These are phyloP conservation scores for Ceratina australensis DNA, from an alignment of 1,140 invertebrate species.

Conservation along the genomic window DNA sequence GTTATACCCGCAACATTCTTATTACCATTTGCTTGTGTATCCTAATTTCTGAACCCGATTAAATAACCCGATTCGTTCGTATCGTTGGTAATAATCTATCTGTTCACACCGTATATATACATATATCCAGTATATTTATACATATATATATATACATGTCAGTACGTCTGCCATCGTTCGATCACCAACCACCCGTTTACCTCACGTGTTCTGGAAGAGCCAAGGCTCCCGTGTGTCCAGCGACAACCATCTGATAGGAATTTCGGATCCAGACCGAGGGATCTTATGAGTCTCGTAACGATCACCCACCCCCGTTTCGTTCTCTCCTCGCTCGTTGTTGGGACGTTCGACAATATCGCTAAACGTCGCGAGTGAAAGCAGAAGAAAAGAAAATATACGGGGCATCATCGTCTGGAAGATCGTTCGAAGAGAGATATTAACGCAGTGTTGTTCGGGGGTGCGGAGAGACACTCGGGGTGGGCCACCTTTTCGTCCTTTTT, in stretches of 20 bases:
- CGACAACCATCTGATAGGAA: background rate
- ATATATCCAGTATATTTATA: no score
- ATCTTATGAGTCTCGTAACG: slow-evolving; percentile 44
- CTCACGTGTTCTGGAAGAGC: background rate
- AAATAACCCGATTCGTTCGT: slow-evolving; percentile 48
- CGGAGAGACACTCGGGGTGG: slow-evolving; percentile 51
- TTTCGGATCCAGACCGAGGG: background rate
- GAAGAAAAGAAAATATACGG: background rate
- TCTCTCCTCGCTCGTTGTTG: background rate
- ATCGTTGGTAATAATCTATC: slow-evolving; percentile 37
- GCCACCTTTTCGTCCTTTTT: slow-evolving; percentile 38
- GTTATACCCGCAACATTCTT: slow-evolving; percentile 78
- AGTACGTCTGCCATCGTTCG: no score
- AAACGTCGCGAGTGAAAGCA: no score
- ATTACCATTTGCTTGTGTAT: slow-evolving; percentile 76
- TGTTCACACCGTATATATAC: slow-evolving; percentile 9
- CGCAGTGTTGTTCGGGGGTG: slow-evolving; percentile 50
- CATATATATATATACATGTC: no score
- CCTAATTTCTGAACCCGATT: slow-evolving; percentile 56
- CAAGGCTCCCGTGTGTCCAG: slow-evolving; percentile 16
- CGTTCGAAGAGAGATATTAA: slow-evolving; percentile 36
- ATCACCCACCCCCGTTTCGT: slow-evolving; percentile 12
- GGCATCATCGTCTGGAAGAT: slow-evolving; percentile 60
- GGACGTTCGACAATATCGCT: no score
- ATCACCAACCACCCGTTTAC: no score